A percentile compares a stretch with the other conserved stretches of the same genome.
Conservation (phyloP, 2,888 invertebrate genomes). For the Physocephala rufipes region DNA sequence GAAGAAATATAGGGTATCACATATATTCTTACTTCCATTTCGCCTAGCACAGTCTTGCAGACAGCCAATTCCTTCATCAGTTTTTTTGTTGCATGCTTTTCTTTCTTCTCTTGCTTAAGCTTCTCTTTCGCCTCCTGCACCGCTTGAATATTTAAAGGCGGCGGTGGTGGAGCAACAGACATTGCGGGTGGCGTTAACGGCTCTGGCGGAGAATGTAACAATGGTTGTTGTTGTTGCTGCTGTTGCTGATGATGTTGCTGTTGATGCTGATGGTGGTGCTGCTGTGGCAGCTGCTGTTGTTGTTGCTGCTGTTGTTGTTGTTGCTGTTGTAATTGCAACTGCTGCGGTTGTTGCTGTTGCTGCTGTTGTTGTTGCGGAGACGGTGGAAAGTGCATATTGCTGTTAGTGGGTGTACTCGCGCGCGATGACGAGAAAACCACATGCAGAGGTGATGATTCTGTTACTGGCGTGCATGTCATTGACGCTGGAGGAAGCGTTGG, state of each 20-base stretch:
- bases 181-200: constrained; percentile 38
- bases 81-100: constrained; percentile 70
- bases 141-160: constrained; percentile 58
- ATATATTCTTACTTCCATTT: constrained; percentile 79
- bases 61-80: constrained; percentile 79
- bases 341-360: not conserved
- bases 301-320: constrained; percentile 7
- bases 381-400: constrained; percentile 46
- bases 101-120: constrained; percentile 64
- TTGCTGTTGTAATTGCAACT: not conserved
- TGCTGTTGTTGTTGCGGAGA: constrained; percentile 32
- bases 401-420: constrained; percentile 53
- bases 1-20: too few species aligned
- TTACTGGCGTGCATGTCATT: constrained; percentile 47
- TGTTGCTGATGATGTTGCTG: too few species aligned
- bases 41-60: constrained; percentile 82
- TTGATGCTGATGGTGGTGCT: constrained; percentile 25
- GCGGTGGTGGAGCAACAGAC: constrained; percentile 51
- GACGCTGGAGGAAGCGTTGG: constrained; percentile 47
- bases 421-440: constrained; percentile 56
- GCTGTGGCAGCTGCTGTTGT: not conserved
- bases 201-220: constrained; percentile 34
- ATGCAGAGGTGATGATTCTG: constrained; percentile 48
- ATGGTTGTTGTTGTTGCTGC: constrained; percentile 4
- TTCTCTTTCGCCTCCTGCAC: constrained; percentile 66